Conservation (phyloP, 23 tunicate genomes). For the Clavelina lepadiformis region DNA sequence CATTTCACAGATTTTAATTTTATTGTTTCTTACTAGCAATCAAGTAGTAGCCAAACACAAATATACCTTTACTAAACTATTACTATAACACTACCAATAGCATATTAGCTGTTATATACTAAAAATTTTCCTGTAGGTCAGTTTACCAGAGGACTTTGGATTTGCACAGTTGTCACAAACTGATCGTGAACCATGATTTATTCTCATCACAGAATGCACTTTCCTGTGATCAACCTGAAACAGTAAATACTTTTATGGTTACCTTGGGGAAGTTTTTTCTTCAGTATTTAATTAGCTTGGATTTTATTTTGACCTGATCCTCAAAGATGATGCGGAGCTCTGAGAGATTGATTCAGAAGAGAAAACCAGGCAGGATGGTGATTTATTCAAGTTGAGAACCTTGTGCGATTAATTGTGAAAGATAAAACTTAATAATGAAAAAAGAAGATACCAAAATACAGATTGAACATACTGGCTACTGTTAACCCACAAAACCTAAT, state of each 20-base stretch:
- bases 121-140: conserved; percentile 24
- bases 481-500: conserved; percentile 61
- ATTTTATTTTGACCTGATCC: conserved; percentile 4
- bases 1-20: too few relatives aligned
- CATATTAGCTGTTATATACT: too few relatives aligned
- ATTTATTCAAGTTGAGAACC: conserved; percentile 14
- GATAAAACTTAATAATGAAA: conserved; percentile 52
- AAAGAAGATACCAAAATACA: conserved; percentile 51
- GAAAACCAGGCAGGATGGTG: conserved; percentile 2
- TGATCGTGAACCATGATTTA: conserved; percentile 29
- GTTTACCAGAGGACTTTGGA: conserved; percentile 69
- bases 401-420: conserved; percentile 30
- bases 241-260: background rate
- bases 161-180: conserved; percentile 44
- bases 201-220: conserved; percentile 10
- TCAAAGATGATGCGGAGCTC: background rate
- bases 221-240: conserved; percentile 6
- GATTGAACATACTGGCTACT: conserved; percentile 8
- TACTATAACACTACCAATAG: too few relatives aligned
- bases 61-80: too few relatives aligned
- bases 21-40: too few relatives aligned
- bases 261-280: background rate
- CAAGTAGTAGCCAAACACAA: too few relatives aligned
- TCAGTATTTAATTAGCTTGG: background rate
- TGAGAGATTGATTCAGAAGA: too few relatives aligned